Percentiles rank a stretch among this genome's conserved stretches.
These are phyloP conservation scores for Amphipoea oculea DNA, from an alignment of 2,888 invertebrate genomes.

Conservation along the genomic window DNA sequence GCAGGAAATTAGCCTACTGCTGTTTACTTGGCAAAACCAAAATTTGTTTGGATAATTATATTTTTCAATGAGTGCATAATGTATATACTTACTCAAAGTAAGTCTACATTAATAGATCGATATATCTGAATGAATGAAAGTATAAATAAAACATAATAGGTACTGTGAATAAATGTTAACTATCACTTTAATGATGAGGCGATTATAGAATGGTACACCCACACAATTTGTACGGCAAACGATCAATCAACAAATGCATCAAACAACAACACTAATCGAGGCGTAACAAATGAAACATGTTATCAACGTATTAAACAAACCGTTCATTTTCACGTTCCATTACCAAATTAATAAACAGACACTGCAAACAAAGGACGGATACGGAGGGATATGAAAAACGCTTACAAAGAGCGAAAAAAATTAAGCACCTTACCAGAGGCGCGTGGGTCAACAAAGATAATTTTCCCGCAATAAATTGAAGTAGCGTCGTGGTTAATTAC, in stretches of 20 bases:
- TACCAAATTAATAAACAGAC: constrained; percentile 74
- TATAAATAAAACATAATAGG: neutral
- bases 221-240: constrained; percentile 17
- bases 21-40: neutral
- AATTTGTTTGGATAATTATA: neutral
- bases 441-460: constrained; percentile 87
- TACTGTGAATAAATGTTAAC: constrained; percentile 6
- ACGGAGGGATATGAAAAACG: constrained; percentile 73
- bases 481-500: constrained; percentile 81
- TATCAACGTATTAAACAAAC: constrained; percentile 57
- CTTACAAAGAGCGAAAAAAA: constrained; percentile 79
- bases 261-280: constrained; percentile 60
- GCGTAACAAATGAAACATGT: constrained; percentile 56
- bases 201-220: constrained; percentile 20
- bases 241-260: constrained; percentile 53
- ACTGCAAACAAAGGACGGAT: constrained; percentile 65
- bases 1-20: neutral
- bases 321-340: constrained; percentile 58
- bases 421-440: constrained; percentile 77
- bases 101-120: neutral
- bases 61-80: neutral
- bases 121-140: neutral
- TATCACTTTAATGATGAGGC: constrained; percentile 33
- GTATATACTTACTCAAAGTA: neutral
- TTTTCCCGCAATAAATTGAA: constrained; percentile 83